Base-by-base conservation (phyloP, 2,888 invertebrate species). In the Myopa tessellatipennis region DNA sequence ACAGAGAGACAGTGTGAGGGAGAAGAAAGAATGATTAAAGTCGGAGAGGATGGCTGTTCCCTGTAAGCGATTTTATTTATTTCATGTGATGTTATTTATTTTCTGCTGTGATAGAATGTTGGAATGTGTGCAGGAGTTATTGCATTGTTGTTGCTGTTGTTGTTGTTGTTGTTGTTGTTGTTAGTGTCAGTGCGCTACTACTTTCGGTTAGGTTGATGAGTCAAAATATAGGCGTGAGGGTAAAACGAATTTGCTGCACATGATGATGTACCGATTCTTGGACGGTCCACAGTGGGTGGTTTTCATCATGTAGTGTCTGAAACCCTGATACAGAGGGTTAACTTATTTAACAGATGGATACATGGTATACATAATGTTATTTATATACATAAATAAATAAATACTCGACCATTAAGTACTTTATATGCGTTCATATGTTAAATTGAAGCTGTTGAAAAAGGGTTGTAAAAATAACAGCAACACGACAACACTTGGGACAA, bases 1-100 rank as follows among this genome's bases (percentile, higher is more conserved):
- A 58, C 69, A 14, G 61, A 34, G 69, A 67, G 52, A 45, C 4
- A 10, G 36, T 14, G 77, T 40, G 40, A n/a, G 40, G 7, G 52
- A 7, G 38, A 12, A 50, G 52, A 10, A 2, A 14, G 38, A 14
- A 55, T 10, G 55, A 2, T 55, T 14, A 8, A 55, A 18, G 18
- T 61, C 34, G 1, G 61, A 4, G 61, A 61, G 1, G 61, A 26
- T 26, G 26, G 61, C 26, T 6, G 58, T n/a, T 16, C 18, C 4
- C 10, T 14, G 63, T 45, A 38, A 16, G 58, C 52, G 58, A 40
- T 34, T 77, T 61, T 61, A 74, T 63, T 70, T 52, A 55, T 70
- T 74, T 74, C 74, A 74, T n/a, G 36, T 12, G 61, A 74, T 74
- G 63, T 65, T 74, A 74, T 74, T 74, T 74, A 74, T 74, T 65